Evolutionary conservation across 2,888 invertebrate species (phyloP).

Genomic region (Agapostemon virescens): DNA sequence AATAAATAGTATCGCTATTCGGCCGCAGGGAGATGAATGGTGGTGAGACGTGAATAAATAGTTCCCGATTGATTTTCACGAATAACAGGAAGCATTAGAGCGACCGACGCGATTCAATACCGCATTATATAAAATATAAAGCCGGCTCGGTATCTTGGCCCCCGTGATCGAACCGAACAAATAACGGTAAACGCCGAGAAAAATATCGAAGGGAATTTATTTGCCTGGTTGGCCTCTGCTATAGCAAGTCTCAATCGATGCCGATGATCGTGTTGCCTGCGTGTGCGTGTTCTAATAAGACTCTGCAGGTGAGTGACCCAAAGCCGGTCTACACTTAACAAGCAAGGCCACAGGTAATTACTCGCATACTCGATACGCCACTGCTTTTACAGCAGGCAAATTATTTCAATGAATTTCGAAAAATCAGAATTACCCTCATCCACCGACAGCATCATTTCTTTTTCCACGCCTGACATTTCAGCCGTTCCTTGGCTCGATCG

Average conservation of each 20-base stretch:
- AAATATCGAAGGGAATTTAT: constrained; percentile 32
- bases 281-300: constrained; percentile 37
- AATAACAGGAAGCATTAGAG: constrained; percentile 12
- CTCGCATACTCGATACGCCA: constrained; percentile 32
- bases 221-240: constrained; percentile 27
- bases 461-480: too few relatives aligned
- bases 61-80: constrained; percentile 37
- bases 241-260: constrained; percentile 26
- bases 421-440: neutral
- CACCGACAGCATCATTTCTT: too few relatives aligned
- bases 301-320: constrained; percentile 55
- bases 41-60: constrained; percentile 19
- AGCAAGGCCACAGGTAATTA: constrained; percentile 49
- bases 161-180: neutral
- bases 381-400: neutral
- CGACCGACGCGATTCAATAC: constrained; percentile 25
- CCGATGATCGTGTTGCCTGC: neutral
- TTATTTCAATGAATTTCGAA: neutral
- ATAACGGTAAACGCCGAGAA: neutral
- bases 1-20: neutral
- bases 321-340: constrained; percentile 41
- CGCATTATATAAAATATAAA: constrained; percentile 31
- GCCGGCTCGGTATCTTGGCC: neutral
- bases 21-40: constrained; percentile 22
- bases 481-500: too few relatives aligned